phyloP scores from a whole-genome alignment of 2,797 vertebrate genomes.

The Cuculus canorus region DNA sequence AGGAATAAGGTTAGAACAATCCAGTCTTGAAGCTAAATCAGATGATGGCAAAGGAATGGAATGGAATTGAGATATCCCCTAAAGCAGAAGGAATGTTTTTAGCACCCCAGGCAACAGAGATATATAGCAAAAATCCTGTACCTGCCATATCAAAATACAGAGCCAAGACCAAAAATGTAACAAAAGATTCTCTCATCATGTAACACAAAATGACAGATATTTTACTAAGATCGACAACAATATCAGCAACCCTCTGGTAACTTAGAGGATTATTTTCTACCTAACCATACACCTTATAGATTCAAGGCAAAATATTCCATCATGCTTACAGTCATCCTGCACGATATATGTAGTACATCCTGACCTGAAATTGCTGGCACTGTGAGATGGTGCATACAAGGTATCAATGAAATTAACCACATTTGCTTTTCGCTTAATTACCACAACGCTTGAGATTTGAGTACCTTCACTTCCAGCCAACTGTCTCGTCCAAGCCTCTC shows the following conservation, averaged over 20 bases:
- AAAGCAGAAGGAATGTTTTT: not conserved
- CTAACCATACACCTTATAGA: not conserved
- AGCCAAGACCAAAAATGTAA: not conserved
- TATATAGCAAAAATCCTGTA: fast-evolving
- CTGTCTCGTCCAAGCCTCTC: not conserved
- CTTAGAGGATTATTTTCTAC: not conserved
- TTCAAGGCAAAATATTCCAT: constrained; percentile 24
- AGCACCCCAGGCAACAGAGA: not conserved
- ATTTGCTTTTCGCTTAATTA: constrained; percentile 43
- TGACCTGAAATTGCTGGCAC: not conserved
- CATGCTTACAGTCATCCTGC: not conserved
- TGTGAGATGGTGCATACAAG: not conserved
- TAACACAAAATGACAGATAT: not conserved
- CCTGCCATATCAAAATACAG: not conserved
- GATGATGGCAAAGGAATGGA: not conserved
- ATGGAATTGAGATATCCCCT: not conserved
- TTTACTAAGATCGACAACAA: not conserved
- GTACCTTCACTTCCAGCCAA: constrained; percentile 44
- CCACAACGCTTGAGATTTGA: not conserved
- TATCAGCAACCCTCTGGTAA: not conserved
- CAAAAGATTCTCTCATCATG: not conserved
- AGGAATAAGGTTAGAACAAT: not conserved
- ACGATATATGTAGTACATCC: not conserved
- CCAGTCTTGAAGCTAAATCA: not conserved
- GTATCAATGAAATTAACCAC: constrained; percentile 14